These are phyloP conservation scores for Lampris incognitus DNA, from an alignment of 2,113 vertebrate species.

Conservation along the genomic window DNA sequence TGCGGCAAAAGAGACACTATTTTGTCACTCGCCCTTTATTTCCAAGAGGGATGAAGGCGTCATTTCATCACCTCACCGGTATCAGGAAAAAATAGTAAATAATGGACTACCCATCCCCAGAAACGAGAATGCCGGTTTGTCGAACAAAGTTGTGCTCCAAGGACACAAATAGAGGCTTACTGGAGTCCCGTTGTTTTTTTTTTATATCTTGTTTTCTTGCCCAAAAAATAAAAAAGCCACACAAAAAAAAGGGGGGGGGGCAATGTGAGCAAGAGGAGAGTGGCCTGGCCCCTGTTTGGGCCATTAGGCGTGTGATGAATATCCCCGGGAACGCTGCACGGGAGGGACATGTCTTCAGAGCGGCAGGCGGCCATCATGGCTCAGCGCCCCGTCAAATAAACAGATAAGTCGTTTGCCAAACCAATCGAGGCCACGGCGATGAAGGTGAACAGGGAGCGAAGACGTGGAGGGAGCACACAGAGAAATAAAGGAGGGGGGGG, in stretches of 20 bases:
- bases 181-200: slow-evolving; percentile 41
- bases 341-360: slow-evolving; percentile 48
- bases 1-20: too few relatives aligned
- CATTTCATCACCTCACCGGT: too few relatives aligned
- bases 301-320: slow-evolving; percentile 70
- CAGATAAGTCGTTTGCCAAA: slow-evolving; percentile 61
- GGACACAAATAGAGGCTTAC: slow-evolving; percentile 37
- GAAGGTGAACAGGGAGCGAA: not conserved
- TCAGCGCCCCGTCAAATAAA: slow-evolving; percentile 57
- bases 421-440: slow-evolving; percentile 39
- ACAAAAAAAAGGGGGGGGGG: not conserved
- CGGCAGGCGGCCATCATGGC: slow-evolving; percentile 59
- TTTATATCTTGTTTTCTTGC: slow-evolving; percentile 45
- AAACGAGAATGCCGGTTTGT: not conserved
- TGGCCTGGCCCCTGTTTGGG: slow-evolving; percentile 55
- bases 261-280: slow-evolving; percentile 6
- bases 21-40: too few relatives aligned
- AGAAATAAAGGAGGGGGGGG: not conserved
- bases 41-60: too few relatives aligned
- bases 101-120: too few relatives aligned
- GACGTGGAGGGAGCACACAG: not conserved
- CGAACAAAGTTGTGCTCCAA: slow-evolving; percentile 19
- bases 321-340: slow-evolving; percentile 49
- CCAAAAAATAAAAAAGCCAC: slow-evolving; percentile 19
- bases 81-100: too few relatives aligned